Conservation (phyloP, 2,113 vertebrate genomes). For the Spea bombifrons region DNA sequence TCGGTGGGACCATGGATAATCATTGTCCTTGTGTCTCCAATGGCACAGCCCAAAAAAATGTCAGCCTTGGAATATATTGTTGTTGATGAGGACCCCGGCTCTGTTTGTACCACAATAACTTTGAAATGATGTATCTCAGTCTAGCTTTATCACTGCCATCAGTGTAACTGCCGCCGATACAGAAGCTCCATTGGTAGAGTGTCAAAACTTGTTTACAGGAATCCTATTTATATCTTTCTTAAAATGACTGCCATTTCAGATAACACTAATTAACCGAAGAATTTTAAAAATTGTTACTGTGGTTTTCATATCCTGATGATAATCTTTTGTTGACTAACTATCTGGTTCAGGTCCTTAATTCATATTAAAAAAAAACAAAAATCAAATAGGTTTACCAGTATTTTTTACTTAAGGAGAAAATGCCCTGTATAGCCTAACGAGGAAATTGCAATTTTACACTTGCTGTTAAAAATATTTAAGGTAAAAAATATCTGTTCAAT, state of each 20-base stretch:
- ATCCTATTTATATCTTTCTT: conserved; percentile 75
- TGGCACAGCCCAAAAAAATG: too few relatives aligned
- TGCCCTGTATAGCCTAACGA: conserved; percentile 64
- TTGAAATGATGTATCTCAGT: conserved; percentile 66
- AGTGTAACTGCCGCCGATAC: conserved; percentile 67
- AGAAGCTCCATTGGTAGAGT: conserved; percentile 60
- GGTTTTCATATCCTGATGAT: conserved; percentile 74
- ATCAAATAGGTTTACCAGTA: conserved; percentile 58
- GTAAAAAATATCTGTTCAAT: conserved; percentile 68
- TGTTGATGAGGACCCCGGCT: conserved; percentile 53
- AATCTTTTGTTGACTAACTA: conserved; percentile 72
- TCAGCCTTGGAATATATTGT: too few relatives aligned
- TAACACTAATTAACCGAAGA: conserved; percentile 67
- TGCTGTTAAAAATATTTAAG: conserved; percentile 69
- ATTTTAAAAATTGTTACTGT: conserved; percentile 74
- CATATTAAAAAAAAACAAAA: conserved; percentile 60
- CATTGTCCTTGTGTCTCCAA: too few relatives aligned
- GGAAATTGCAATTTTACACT: conserved; percentile 70
- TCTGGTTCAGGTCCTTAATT: conserved; percentile 70
- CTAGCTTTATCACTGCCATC: conserved; percentile 65
- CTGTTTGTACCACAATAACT: conserved; percentile 56
- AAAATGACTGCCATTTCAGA: conserved; percentile 74
- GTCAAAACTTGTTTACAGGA: conserved; percentile 65
- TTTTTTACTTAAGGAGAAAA: conserved; percentile 73
- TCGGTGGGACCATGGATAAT: too few relatives aligned